phyloP scores from a whole-genome alignment of 2,113 vertebrate genomes.

The Dermatemys mawii region DNA sequence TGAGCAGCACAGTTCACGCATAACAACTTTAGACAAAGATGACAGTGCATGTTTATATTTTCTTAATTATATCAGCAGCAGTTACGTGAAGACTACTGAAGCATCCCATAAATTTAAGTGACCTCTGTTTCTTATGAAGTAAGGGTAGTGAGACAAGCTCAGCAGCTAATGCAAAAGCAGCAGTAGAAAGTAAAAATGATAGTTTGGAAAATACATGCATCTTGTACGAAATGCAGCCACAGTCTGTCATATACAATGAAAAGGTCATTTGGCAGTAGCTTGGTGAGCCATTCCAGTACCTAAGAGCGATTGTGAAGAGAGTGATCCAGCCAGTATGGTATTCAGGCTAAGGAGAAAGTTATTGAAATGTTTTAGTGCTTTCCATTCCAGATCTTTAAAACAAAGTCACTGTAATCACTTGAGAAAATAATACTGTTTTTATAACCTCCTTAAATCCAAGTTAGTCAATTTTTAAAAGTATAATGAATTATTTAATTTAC shows the following conservation, averaged over 20 bases:
- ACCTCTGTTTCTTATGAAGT: background rate
- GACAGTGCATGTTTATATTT: background rate
- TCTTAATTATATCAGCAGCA: background rate
- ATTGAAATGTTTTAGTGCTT: background rate
- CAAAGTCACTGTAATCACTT: background rate
- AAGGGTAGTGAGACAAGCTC: background rate
- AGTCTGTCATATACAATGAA: background rate
- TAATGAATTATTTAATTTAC: background rate
- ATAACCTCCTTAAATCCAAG: conserved; percentile 4
- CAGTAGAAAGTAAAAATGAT: background rate
- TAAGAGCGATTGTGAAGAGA: background rate
- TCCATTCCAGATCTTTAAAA: background rate
- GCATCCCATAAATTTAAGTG: background rate
- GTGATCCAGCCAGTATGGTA: background rate
- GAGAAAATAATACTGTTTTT: background rate
- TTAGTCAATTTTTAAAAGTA: background rate
- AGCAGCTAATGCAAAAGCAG: background rate
- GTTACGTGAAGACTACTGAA: background rate
- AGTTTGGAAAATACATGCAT: background rate
- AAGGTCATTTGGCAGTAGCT: background rate
- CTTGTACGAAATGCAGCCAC: background rate
- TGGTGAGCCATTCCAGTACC: background rate
- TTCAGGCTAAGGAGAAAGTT: background rate
- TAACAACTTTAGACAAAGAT: background rate
- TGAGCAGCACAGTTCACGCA: background rate